These are phyloP conservation scores for Sicus ferrugineus DNA, from an alignment of 2,888 invertebrate genomes.

Conservation along the genomic window DNA sequence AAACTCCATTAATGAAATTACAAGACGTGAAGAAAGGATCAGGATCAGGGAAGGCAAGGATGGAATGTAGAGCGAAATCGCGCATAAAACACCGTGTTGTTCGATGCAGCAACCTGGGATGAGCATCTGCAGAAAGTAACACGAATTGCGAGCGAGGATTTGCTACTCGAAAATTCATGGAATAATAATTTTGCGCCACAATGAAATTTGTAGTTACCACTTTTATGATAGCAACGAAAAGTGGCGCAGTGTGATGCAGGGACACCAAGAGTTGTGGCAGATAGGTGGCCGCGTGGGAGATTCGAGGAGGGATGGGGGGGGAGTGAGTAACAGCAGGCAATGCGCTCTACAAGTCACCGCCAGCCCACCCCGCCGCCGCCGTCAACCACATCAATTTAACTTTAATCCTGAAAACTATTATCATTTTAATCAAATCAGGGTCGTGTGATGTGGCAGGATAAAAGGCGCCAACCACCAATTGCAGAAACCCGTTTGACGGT, in stretches of 20 bases:
- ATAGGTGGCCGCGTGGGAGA: too few species aligned
- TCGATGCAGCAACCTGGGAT: neutral
- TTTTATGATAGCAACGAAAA: slow-evolving; percentile 1
- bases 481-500: slow-evolving; percentile 20
- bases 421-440: slow-evolving; percentile 55
- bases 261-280: too few species aligned
- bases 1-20: slow-evolving; percentile 30
- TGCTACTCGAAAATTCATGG: slow-evolving; percentile 24
- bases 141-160: neutral
- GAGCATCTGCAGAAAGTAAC: neutral
- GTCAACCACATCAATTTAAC: slow-evolving; percentile 53
- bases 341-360: neutral
- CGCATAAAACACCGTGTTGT: neutral
- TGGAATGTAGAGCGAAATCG: neutral
- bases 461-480: slow-evolving; percentile 20
- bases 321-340: neutral
- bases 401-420: slow-evolving; percentile 54
- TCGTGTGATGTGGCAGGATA: slow-evolving; percentile 39
- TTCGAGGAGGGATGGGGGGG: neutral
- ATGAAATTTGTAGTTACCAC: slow-evolving; percentile 19
- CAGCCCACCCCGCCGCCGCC: slow-evolving; percentile 7
- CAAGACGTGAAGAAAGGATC: slow-evolving; percentile 5
- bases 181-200: slow-evolving; percentile 31
- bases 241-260: neutral
- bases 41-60: neutral